phyloP scores from a whole-genome alignment of 2,888 invertebrate genomes.

The Yponomeuta sedellus region DNA sequence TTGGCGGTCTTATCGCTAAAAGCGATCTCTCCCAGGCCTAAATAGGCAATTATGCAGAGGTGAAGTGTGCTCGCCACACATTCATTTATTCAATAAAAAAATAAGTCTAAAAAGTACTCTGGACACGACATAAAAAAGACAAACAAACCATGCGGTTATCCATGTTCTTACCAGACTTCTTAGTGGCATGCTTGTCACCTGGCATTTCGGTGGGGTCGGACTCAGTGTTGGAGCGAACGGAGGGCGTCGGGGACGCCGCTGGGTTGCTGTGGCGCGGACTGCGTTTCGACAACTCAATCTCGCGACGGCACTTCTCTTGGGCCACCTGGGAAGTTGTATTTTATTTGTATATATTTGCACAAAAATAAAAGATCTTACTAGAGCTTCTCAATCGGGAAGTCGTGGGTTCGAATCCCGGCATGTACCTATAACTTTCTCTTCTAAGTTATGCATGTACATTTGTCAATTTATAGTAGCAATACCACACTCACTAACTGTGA shows the following conservation, averaged over 20 bases:
- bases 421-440: too few species aligned
- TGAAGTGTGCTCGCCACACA: too few species aligned
- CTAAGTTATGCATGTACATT: too few species aligned
- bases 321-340: constrained; percentile 40
- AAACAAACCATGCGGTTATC: constrained; percentile 60
- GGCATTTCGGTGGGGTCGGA: constrained; percentile 26
- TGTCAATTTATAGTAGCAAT: too few species aligned
- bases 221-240: constrained; percentile 8
- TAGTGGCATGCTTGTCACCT: constrained; percentile 63
- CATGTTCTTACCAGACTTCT: constrained; percentile 57
- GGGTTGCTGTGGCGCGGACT: constrained; percentile 24
- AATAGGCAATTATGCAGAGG: too few species aligned
- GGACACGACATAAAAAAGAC: background rate
- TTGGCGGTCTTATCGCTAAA: too few species aligned
- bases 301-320: constrained; percentile 64
- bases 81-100: background rate
- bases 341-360: background rate
- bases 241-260: background rate
- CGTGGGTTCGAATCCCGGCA: too few species aligned
- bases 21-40: too few species aligned
- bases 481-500: too few species aligned
- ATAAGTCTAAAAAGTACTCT: background rate
- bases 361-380: too few species aligned
- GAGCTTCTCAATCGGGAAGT: too few species aligned
- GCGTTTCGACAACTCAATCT: constrained; percentile 53